A percentile compares a stretch with the other conserved stretches of the same genome.
Conservation (phyloP, 2,113 vertebrate genomes). For the Xiphophorus maculatus region DNA sequence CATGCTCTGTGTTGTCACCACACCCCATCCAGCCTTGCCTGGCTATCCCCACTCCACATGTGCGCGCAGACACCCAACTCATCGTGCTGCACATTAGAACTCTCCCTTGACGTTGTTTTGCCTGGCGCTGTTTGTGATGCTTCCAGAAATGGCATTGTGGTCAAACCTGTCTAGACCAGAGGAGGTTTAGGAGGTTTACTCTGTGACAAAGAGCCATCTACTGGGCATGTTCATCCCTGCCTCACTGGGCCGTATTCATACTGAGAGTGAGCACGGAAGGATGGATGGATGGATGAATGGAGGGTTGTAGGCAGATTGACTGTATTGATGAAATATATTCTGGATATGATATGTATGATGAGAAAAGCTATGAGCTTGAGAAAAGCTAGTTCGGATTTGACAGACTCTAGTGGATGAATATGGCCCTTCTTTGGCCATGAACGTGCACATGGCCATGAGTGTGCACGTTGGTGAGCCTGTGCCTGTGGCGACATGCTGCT, state of each 20-base stretch:
- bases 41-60: constrained; percentile 28
- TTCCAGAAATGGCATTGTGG: constrained; percentile 58
- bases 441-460: constrained; percentile 68
- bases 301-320: not conserved
- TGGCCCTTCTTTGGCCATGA: constrained; percentile 76
- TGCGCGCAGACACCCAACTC: constrained; percentile 31
- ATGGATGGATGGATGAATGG: constrained; percentile 22
- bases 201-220: constrained; percentile 60
- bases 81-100: constrained; percentile 82
- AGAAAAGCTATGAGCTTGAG: constrained; percentile 28
- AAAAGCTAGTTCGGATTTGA: constrained; percentile 20
- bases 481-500: constrained; percentile 86
- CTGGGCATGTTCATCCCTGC: constrained; percentile 78
- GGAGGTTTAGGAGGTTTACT: constrained; percentile 72
- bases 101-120: constrained; percentile 77
- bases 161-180: constrained; percentile 70
- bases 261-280: constrained; percentile 41
- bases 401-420: constrained; percentile 77
- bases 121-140: constrained; percentile 77
- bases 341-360: constrained; percentile 33
- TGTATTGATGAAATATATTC: constrained; percentile 28
- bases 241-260: constrained; percentile 83
- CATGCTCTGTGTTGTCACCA: constrained; percentile 82
- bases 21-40: constrained; percentile 63
- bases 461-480: constrained; percentile 74